Evolutionary conservation across 2,113 vertebrate genomes (phyloP), one percentile per base, ranked within the genome.

Genomic region (Pleuronectes platessa): DNA sequence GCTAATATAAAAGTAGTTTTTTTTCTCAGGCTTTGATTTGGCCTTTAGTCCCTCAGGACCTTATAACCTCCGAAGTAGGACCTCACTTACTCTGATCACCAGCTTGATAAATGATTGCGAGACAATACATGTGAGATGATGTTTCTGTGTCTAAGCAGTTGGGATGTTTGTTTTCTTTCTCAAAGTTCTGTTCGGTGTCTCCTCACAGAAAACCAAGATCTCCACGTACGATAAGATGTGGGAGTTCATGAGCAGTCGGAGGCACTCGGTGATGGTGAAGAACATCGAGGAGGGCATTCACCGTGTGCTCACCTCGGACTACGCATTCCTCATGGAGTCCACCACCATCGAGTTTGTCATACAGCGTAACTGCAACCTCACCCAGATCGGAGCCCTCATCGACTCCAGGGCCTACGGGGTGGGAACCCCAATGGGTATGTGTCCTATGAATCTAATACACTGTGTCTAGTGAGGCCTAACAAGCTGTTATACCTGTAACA

Each of bases 201-300:
- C 86, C 76, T 92, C 61, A 78, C 93, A 99, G 98, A 99, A 99
- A 97, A 98, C 98, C 63, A 99, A 98, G 96, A 99, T 99, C 84
- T 98, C 98, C 60, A 99, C 97, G 0, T 99, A 99, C 2, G 98
- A 99, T 83, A 99, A 99, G 94, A 99, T 99, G 98, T 99, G 97
- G 98, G 97, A 98, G 78, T 99, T 99, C 87, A 99, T 99, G 98
- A 99, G 97, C 92, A 99, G 98, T 90, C 95, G 98, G 60, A 94
- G 95, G 68, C 98, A 99, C 89, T 96, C 98, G 0, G 97, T 98
- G 73, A 97, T 99, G 92, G 97, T 99, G 86, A 98, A 98, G 93
- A 97, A 96, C 71, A 94, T 97, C 18, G 98, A 99, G 82, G 98
- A 99, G 90, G 97, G 98, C 20, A 98, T 99, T 85, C 96, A 98